Percentiles rank a stretch among this genome's conserved stretches.
phyloP scores from a whole-genome alignment of 2,113 vertebrate species.

The Corapipo altera region DNA sequence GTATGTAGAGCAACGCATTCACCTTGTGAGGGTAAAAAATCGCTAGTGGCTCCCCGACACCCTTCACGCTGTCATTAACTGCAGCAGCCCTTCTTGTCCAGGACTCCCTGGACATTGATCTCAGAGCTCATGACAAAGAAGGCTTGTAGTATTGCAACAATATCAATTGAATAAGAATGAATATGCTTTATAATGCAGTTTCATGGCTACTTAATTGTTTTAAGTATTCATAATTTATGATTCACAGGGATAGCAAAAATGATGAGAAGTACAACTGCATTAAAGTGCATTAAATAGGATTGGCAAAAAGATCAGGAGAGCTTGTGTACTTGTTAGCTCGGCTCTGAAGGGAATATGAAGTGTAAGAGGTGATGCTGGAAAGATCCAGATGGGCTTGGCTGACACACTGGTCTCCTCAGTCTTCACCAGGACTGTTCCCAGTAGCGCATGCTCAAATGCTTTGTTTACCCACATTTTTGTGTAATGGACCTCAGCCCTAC shows the following conservation, averaged over 20 bases:
- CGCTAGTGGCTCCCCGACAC: not conserved
- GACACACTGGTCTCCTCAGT: not conserved
- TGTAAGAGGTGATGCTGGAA: not conserved
- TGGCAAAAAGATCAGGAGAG: not conserved
- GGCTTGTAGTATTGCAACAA: not conserved
- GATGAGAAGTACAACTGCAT: not conserved
- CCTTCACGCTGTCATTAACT: not conserved
- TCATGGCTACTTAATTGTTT: not conserved
- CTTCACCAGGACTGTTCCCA: not conserved
- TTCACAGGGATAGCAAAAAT: not conserved
- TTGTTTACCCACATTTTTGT: fast-evolving
- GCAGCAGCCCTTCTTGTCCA: not conserved
- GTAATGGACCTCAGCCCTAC: not conserved
- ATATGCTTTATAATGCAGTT: not conserved
- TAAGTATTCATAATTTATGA: not conserved
- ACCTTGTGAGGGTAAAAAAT: not conserved
- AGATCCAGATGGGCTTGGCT: not conserved
- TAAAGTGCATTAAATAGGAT: not conserved
- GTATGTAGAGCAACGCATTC: not conserved
- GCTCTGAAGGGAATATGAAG: not conserved
- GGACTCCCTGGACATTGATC: not conserved
- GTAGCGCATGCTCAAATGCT: not conserved
- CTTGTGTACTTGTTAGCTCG: not conserved
- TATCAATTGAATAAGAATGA: not conserved
- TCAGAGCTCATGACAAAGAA: not conserved